Base-by-base conservation (phyloP, 2,797 vertebrate species). In the Cirrhinus molitorella region DNA sequence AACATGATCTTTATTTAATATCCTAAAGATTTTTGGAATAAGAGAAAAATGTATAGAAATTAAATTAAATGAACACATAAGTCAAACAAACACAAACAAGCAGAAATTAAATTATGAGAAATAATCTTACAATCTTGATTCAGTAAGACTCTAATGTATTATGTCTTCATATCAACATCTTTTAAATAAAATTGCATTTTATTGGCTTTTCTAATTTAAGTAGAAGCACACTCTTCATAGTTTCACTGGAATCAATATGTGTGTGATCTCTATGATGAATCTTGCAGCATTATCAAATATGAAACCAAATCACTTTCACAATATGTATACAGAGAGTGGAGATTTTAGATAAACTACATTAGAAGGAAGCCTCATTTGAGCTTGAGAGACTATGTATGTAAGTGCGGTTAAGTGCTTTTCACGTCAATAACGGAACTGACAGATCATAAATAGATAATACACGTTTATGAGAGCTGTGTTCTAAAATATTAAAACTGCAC, bases 401-500 rank as follows among this genome's bases (percentile, higher is more conserved):
- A 84, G 86, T 86, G 83, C 63, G 51, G 79, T 63, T 87, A 88
- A 88, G 86, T 87, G 86, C 84, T 85, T 43, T 87, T 83, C 47
- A 16, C 53, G 4, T 89, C 87, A 85, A 89, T 88, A 89, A 84
- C 82, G 85, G 88, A 89, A 88, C 71, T 86, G 82, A 84, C 79
- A 84, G 81, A 73, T 83, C 81, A 89, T 88, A 87, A 89, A 86
- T 87, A 87, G 76, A 86, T 88, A 80, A 85, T 79, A 85, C 55
- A 87, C 63, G 81, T 88, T 88, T 87, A 88, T 84, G 81, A 85
- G 85, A 84, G 85, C 83, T 76, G 79, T 67, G 87, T 73, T 84
- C 67, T 89, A 79, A 87, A 88, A 88, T 88, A 88, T 88, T 89
- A 86, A 88, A 88, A 89, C 79, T 87, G 84, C 82, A 74, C 43